A percentile compares a stretch with the other conserved stretches of the same genome.
These are phyloP conservation scores for Melinaea marsaeus DNA, from an alignment of 2,888 invertebrate species.

Conservation along the genomic window DNA sequence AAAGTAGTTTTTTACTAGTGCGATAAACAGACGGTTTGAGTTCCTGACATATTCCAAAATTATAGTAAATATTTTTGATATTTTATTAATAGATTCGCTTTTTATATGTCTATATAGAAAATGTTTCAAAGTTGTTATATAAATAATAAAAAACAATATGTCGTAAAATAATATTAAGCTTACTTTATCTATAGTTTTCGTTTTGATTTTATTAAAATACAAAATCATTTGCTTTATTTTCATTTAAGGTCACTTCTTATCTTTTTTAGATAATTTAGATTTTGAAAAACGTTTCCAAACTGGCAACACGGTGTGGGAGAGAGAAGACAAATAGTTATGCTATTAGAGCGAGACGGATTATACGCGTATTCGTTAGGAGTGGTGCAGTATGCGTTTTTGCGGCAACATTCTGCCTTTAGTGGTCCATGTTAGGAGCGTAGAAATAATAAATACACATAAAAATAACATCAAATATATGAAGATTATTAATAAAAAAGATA, in stretches of 20 bases:
- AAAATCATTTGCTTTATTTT: not conserved
- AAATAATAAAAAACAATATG: too few relatives aligned
- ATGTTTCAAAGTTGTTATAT: too few relatives aligned
- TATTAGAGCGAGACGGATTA: conserved; percentile 41
- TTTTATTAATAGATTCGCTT: too few relatives aligned
- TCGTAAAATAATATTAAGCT: too few relatives aligned
- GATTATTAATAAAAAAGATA: too few relatives aligned
- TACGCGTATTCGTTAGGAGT: conserved; percentile 54
- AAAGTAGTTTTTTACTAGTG: too few relatives aligned
- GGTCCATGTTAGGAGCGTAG: conserved; percentile 40
- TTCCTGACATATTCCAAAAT: too few relatives aligned
- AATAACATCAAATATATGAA: not conserved
- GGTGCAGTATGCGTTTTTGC: conserved; percentile 74
- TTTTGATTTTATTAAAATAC: too few relatives aligned
- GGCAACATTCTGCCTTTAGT: conserved; percentile 56
- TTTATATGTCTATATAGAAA: too few relatives aligned
- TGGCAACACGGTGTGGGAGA: conserved; percentile 40
- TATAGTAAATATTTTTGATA: too few relatives aligned
- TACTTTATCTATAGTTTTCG: too few relatives aligned
- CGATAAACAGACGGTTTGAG: too few relatives aligned
- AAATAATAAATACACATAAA: not conserved
- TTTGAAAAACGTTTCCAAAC: conserved; percentile 21
- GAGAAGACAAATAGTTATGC: conserved; percentile 35
- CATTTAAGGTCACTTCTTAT: not conserved
- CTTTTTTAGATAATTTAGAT: not conserved